These are phyloP conservation scores for Eulimnadia texana DNA, from an alignment of 1,140 invertebrate genomes.

Conservation along the genomic window DNA sequence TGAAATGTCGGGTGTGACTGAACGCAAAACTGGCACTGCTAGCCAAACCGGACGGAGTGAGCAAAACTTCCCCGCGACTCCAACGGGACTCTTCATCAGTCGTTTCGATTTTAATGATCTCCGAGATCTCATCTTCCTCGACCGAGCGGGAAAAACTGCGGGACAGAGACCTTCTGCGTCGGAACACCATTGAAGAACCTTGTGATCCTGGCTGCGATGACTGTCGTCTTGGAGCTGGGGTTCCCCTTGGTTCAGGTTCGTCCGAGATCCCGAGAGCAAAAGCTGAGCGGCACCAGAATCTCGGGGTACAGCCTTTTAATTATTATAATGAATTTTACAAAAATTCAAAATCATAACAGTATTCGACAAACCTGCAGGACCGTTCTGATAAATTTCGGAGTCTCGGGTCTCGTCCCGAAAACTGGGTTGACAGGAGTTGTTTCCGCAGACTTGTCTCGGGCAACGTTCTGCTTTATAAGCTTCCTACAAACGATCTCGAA, in stretches of 20 bases:
- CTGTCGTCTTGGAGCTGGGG: neutral
- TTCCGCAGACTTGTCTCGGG: conserved; percentile 33
- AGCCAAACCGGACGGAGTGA: neutral
- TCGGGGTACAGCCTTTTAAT: neutral
- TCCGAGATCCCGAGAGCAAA: neutral
- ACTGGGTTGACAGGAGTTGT: conserved; percentile 30
- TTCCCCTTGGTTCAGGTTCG: neutral
- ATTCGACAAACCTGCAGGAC: conserved; percentile 34
- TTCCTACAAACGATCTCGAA: conserved; percentile 27
- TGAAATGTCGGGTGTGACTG: neutral
- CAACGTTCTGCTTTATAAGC: conserved; percentile 51
- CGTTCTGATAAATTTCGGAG: conserved; percentile 40
- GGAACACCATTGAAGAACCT: neutral
- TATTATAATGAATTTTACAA: neutral
- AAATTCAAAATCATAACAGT: neutral
- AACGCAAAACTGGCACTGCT: no score
- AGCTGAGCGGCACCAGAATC: neutral
- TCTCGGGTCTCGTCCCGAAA: conserved; percentile 36
- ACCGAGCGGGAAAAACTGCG: neutral
- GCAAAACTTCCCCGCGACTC: neutral
- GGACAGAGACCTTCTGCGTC: neutral
- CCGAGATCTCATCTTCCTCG: neutral
- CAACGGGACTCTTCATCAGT: no score
- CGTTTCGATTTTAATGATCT: neutral
- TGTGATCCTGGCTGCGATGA: neutral